Percentiles rank a stretch among this genome's conserved stretches.
These are phyloP conservation scores for Plagodis pulveraria DNA, from an alignment of 2,888 invertebrate genomes.

Conservation along the genomic window DNA sequence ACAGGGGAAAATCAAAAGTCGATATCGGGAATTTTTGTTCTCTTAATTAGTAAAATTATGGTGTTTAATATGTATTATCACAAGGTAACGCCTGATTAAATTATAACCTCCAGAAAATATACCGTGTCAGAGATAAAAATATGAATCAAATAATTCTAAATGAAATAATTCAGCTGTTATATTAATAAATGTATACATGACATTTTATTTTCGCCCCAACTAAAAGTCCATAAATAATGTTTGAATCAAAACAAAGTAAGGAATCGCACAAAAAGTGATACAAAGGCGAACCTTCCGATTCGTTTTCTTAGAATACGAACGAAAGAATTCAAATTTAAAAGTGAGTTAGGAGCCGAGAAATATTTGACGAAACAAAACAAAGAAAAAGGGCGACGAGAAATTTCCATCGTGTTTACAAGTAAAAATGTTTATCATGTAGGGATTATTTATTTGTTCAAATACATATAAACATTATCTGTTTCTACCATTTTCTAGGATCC, in stretches of 20 bases:
- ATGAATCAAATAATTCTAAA: neutral
- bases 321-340: constrained; percentile 82
- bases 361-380: constrained; percentile 70
- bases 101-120: neutral
- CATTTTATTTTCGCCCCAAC: constrained; percentile 59
- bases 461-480: too few relatives aligned
- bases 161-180: constrained; percentile 8
- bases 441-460: constrained; percentile 21
- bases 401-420: constrained; percentile 50
- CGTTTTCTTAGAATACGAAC: constrained; percentile 82
- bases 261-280: constrained; percentile 80
- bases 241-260: constrained; percentile 68
- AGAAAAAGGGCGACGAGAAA: constrained; percentile 59
- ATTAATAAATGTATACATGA: constrained; percentile 35
- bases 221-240: constrained; percentile 71
- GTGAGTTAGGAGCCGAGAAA: constrained; percentile 67
- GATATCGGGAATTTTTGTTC: too few relatives aligned
- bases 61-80: too few relatives aligned
- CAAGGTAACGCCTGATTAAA: too few relatives aligned
- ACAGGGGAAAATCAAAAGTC: too few relatives aligned
- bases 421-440: constrained; percentile 30
- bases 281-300: constrained; percentile 83
- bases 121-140: constrained; percentile 3
- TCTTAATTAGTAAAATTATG: too few relatives aligned
- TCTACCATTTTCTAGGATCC: too few relatives aligned